phyloP scores from a whole-genome alignment of 2,797 vertebrate genomes.

The Sphenodon punctatus region DNA sequence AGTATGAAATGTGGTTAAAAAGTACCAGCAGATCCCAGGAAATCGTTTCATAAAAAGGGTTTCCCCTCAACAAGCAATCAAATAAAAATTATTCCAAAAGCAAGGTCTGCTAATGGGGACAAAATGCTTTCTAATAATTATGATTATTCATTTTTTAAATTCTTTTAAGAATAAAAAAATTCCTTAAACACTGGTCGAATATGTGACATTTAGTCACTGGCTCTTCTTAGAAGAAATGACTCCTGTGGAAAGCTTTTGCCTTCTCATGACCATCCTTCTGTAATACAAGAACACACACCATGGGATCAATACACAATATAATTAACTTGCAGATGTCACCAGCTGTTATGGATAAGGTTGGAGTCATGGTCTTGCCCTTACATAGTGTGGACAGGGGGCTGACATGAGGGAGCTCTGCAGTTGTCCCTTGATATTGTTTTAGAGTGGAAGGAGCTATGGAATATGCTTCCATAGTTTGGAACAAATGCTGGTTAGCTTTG shows the following conservation, averaged over 20 bases:
- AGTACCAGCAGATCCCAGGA: not conserved
- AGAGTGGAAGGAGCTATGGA: too few relatives aligned
- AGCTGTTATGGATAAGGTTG: too few relatives aligned
- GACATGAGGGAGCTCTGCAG: too few relatives aligned
- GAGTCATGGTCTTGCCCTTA: too few relatives aligned
- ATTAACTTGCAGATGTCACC: too few relatives aligned
- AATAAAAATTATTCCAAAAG: not conserved
- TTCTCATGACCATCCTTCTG: not conserved
- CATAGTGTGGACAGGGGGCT: too few relatives aligned
- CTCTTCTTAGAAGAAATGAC: fast-evolving
- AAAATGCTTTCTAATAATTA: not conserved
- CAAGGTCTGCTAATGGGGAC: not conserved
- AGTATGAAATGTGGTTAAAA: not conserved
- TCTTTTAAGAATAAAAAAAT: not conserved
- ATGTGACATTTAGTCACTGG: not conserved
- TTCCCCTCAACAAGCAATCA: not conserved
- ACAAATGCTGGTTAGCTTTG: too few relatives aligned
- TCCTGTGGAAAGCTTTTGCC: not conserved
- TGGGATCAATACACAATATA: too few relatives aligned
- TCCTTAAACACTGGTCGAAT: not conserved
- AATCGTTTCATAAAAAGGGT: not conserved
- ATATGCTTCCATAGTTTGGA: too few relatives aligned
- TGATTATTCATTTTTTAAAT: not conserved
- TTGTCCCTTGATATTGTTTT: too few relatives aligned
- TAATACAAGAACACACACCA: too few relatives aligned